These are phyloP conservation scores for Alexandromys fortis DNA, from an alignment of 2,113 vertebrate species.

Conservation along the genomic window DNA sequence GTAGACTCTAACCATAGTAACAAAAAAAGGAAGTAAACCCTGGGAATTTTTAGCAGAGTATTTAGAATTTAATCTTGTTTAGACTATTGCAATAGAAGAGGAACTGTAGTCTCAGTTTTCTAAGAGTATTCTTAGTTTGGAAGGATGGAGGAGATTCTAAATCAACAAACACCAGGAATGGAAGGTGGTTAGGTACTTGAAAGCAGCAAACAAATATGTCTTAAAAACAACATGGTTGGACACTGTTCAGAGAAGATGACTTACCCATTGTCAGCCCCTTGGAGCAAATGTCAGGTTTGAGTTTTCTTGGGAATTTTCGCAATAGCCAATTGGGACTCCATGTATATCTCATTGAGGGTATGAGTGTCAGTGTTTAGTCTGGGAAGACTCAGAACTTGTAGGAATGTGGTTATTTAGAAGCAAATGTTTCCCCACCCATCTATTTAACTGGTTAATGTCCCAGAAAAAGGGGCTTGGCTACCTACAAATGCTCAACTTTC, in stretches of 20 bases:
- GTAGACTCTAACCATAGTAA: not conserved
- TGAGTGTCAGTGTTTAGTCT: not conserved
- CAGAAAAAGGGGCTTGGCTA: not conserved
- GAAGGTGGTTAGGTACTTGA: not conserved
- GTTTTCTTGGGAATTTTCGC: not conserved
- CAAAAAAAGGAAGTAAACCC: not conserved
- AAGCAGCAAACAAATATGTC: not conserved
- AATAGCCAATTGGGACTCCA: not conserved
- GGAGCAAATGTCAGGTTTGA: not conserved
- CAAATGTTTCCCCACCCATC: not conserved
- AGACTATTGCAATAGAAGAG: not conserved
- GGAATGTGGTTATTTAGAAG: conserved; percentile 56
- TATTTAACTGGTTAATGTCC: conserved; percentile 25
- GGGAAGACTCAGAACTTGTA: conserved; percentile 45
- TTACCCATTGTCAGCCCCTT: conserved; percentile 25
- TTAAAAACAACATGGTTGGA: not conserved
- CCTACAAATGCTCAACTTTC: not conserved
- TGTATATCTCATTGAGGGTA: not conserved
- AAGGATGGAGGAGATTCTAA: conserved; percentile 28
- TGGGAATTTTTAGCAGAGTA: conserved; percentile 11
- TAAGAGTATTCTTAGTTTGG: not conserved
- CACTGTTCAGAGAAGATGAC: not conserved
- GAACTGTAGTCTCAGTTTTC: conserved; percentile 11
- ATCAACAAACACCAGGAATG: not conserved
- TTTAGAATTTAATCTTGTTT: conserved; percentile 6